Evolutionary conservation across 1,140 invertebrate genomes (phyloP).

Genomic region (Leucophenga varia): DNA sequence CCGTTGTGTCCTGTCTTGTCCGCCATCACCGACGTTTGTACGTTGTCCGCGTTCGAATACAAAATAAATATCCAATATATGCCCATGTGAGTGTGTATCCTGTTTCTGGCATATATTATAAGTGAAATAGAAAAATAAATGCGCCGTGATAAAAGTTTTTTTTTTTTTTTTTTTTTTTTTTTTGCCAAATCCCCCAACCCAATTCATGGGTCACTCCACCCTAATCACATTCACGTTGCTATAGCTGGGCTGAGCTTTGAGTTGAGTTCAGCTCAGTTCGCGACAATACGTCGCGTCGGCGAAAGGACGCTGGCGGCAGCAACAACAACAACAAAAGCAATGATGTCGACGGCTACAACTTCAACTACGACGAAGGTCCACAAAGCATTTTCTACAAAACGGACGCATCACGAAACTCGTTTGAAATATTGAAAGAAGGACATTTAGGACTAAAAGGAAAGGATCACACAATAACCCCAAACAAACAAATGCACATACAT

Average conservation of each 20-base stretch:
- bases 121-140: conserved; percentile 56
- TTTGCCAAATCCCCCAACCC: conserved; percentile 20
- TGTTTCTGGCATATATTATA: conserved; percentile 57
- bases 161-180: no score
- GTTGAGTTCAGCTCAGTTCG: neutral
- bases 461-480: conserved; percentile 45
- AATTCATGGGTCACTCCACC: conserved; percentile 9
- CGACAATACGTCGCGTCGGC: conserved; percentile 9
- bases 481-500: conserved; percentile 27
- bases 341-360: conserved; percentile 13
- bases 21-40: neutral
- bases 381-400: conserved; percentile 41
- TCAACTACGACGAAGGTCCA: conserved; percentile 31
- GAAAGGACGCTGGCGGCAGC: conserved; percentile 16
- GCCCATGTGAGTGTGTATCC: conserved; percentile 52
- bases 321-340: conserved; percentile 2
- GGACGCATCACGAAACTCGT: conserved; percentile 50
- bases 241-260: neutral
- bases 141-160: conserved; percentile 49
- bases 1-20: no score
- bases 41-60: conserved; percentile 39
- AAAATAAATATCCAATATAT: conserved; percentile 56
- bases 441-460: conserved; percentile 55
- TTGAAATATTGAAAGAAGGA: conserved; percentile 56
- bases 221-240: conserved; percentile 3